Conservation (phyloP, 64 coral and sea anemone genomes). For the Stichodactyla helianthus region DNA sequence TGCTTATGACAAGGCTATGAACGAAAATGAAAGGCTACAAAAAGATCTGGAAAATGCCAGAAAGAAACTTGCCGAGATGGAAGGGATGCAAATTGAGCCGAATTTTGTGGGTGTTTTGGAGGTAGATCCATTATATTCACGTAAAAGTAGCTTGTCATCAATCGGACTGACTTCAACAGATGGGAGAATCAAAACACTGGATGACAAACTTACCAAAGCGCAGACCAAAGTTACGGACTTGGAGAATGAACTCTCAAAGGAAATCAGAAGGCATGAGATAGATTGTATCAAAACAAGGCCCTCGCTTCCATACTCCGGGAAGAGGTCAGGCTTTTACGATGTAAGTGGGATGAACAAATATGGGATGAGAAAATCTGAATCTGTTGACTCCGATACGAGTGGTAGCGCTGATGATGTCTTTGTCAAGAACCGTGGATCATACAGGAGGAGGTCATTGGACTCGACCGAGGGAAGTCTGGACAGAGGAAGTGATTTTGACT, state of each 20-base stretch:
- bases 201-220: constrained; percentile 75
- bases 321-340: constrained; percentile 34
- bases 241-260: constrained; percentile 65
- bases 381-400: not conserved
- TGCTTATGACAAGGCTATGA: constrained; percentile 44
- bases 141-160: constrained; percentile 22
- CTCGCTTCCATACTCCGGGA: constrained; percentile 9
- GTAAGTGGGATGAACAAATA: not conserved
- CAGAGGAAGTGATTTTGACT: constrained; percentile 10
- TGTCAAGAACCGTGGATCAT: not conserved
- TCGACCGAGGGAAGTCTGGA: not conserved
- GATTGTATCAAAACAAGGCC: constrained; percentile 38
- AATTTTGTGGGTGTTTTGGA: constrained; percentile 8
- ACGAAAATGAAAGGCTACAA: constrained; percentile 69
- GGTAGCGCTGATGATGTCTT: not conserved
- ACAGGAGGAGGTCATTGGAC: not conserved
- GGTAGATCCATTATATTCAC: not conserved
- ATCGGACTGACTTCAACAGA: constrained; percentile 32
- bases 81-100: constrained; percentile 35
- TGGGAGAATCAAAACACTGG: constrained; percentile 51
- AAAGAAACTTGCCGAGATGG: constrained; percentile 45
- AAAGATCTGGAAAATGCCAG: constrained; percentile 60
- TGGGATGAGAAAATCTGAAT: not conserved
- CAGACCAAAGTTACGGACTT: constrained; percentile 65
- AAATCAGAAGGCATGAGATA: constrained; percentile 70